Conservation (phyloP, 1,140 invertebrate genomes). For the Drosophila nigromelanica region DNA sequence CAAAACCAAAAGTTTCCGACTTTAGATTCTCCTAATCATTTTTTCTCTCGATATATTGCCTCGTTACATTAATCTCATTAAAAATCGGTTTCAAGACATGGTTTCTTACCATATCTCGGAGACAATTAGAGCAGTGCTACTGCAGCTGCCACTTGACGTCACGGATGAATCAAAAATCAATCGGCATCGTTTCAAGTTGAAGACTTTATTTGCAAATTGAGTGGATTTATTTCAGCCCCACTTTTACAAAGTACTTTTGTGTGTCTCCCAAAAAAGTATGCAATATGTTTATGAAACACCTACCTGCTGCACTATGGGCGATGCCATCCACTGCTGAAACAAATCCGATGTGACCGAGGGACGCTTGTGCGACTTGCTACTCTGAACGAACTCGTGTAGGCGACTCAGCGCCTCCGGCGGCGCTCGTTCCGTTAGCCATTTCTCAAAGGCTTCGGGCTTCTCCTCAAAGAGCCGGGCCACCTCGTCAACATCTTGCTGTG, state of each 20-base stretch:
- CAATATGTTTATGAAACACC: conserved; percentile 35
- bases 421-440: conserved; percentile 90
- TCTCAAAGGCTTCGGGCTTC: conserved; percentile 87
- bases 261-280: conserved; percentile 1
- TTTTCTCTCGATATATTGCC: no score
- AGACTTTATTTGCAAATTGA: conserved; percentile 1
- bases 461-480: conserved; percentile 82
- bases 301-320: conserved; percentile 89
- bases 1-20: no score
- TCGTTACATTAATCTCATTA: no score
- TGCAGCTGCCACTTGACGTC: no score
- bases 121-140: no score
- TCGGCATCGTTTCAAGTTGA: not conserved
- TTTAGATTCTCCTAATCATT: no score
- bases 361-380: conserved; percentile 85
- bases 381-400: conserved; percentile 85
- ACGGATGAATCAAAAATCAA: conserved; percentile 6
- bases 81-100: no score
- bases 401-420: conserved; percentile 87
- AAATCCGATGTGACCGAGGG: conserved; percentile 93
- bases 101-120: no score
- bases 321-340: conserved; percentile 92
- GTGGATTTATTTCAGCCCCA: not conserved
- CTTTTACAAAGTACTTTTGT: no score
- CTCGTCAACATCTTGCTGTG: conserved; percentile 80